Evolutionary conservation across 2,797 vertebrate species (phyloP).

Genomic region (Columba guinea): DNA sequence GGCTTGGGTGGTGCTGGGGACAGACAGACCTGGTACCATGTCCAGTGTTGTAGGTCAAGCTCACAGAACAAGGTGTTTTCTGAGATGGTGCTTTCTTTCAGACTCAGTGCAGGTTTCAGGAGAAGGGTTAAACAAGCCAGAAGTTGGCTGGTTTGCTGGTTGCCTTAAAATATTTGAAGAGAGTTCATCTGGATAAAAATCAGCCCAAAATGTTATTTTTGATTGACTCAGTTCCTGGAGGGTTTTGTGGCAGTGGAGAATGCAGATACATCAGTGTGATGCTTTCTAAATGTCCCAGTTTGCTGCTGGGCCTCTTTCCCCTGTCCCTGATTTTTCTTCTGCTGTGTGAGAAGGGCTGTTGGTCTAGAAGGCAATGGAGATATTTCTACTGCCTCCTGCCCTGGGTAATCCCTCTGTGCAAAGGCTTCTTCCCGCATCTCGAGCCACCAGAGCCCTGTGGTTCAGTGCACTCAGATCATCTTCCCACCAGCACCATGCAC

Average conservation of each 20-base stretch:
- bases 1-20: background rate
- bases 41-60: background rate
- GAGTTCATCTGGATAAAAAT: conserved; percentile 54
- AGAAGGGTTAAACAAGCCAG: conserved; percentile 26
- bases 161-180: conserved; percentile 29
- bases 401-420: background rate
- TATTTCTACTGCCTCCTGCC: conserved; percentile 20
- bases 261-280: background rate
- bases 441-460: background rate
- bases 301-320: conserved; percentile 6
- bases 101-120: background rate
- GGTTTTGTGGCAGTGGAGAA: background rate
- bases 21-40: background rate
- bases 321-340: background rate
- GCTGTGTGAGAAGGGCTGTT: background rate
- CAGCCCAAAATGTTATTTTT: conserved; percentile 30
- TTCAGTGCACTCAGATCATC: background rate
- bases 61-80: background rate
- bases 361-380: background rate
- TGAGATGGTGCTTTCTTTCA: background rate
- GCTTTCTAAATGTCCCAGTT: conserved; percentile 48
- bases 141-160: background rate
- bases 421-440: background rate
- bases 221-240: conserved; percentile 44
- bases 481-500: fast-evolving